These are phyloP conservation scores for Galagoides demidoff DNA, from an alignment of 2,797 vertebrate genomes.

Conservation along the genomic window DNA sequence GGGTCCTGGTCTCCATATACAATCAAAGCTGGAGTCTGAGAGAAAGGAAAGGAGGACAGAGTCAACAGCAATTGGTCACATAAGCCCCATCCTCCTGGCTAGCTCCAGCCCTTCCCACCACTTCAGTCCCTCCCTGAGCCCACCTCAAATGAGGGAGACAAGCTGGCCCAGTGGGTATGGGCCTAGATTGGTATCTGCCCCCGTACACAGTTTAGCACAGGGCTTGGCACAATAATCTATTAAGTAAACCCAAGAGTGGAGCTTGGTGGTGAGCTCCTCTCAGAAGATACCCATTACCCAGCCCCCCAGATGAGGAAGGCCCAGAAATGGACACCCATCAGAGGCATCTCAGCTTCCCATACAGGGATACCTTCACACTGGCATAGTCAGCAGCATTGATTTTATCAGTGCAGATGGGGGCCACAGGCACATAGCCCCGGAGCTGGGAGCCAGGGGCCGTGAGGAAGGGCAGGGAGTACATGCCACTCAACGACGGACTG, in stretches of 20 bases:
- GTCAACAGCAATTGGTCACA: neutral
- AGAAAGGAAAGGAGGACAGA: neutral
- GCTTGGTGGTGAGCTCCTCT: neutral
- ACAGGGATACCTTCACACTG: constrained; percentile 89
- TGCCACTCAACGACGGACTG: constrained; percentile 97
- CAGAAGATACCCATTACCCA: neutral
- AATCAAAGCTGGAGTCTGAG: constrained; percentile 92
- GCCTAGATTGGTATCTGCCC: neutral
- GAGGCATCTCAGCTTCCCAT: neutral
- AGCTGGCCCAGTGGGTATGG: neutral
- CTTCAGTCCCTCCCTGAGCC: neutral
- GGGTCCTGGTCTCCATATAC: constrained; percentile 96
- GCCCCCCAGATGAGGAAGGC: neutral
- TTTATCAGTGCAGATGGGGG: constrained; percentile 97
- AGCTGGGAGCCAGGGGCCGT: constrained; percentile 89
- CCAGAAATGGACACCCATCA: neutral
- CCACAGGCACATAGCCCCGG: constrained; percentile 93
- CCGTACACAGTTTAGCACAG: neutral
- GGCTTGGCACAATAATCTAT: neutral
- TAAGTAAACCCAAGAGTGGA: neutral
- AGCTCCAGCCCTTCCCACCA: neutral
- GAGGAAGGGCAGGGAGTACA: constrained; percentile 97
- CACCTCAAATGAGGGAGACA: neutral
- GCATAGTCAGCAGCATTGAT: constrained; percentile 91
- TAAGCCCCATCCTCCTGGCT: neutral